Base-by-base conservation (phyloP, 2,113 vertebrate species). In the Amblyopsis rosae region DNA sequence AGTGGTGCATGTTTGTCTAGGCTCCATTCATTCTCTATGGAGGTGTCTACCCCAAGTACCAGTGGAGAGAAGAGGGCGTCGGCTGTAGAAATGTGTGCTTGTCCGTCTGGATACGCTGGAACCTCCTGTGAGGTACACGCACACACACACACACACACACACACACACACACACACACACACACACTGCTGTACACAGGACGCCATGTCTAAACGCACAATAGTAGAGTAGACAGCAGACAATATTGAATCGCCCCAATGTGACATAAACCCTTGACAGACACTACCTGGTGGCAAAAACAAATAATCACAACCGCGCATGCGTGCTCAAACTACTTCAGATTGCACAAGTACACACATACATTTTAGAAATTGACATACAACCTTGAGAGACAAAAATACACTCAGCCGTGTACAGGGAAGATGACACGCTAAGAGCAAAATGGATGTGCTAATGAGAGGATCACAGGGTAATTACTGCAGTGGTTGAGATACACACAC, bases 121-220 rank as follows among this genome's bases (percentile, higher is more conserved):
- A 87, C 84, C 1, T 91, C 89, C 51, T 91, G 89, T 69, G 89
- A 91, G 84, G 89, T 91, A 89, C 77, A 51, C 45, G 60, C 19
- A 62, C 53, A 26, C 19, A 62, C 53, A 26, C 26, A 67, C 32
- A 65, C 51, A 69, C 33, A 15, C 58, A 45, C 59, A 46, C 35
- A 9, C 59, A 60, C 59, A 46, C 67, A 51, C 26, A 45, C 6
- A 8, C 9, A 12, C 12, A 60, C 3, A 62, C 45, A 26, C 55
- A 26, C 55, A 57, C 10, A 16, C 55, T 10, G 48, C 3, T 10
- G 48, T 49, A 49, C 48, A 49, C 26, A 26, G 1, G 26, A 26
- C 26, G 26, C 26, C 1, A 26, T 26, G 26, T 26, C 26, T 26
- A 26, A 26, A 26, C 26, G 26, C 26, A 26, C 26, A 26, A 26